Evolutionary conservation across 2,888 invertebrate species (phyloP), one percentile per base, ranked within the genome.

Genomic region (Euplexia lucipara): DNA sequence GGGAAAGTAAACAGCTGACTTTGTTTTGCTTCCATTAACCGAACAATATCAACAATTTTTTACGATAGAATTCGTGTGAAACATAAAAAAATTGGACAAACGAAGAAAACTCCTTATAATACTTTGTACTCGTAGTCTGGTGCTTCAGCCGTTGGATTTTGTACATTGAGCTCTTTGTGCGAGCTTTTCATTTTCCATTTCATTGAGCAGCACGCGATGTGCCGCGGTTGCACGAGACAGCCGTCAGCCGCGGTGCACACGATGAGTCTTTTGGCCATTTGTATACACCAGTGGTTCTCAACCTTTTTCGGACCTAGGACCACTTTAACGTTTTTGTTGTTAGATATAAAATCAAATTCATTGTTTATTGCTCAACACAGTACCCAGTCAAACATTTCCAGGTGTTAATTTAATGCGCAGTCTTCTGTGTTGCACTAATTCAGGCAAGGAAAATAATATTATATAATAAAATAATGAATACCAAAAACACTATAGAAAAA

Each of bases 181-280:
- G 54, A 73, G 51, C 49, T 77, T 74, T 74, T 71, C 41, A 65
- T 74, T 77, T 74, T 74, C 72, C 65, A 74, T 72, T 65, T 9
- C 42, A 74, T 65, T 57, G 78, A 60, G 59, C 47, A 56, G 52
- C 72, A 74, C 73, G 74, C 65, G 73, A 77, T 65, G 44, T 37
- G 45, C 26, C 12, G 45, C 60, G 42, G 39, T 34, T 71, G 78
- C 57, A 77, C 48, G 73, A 65, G 56, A 65, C 71, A 70, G 53
- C 48, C 35, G 47, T 26, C 57, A 51, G 42, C n/a, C 49, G 39
- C 39, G 39, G 52, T 53, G 77, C 48, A 54, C 41, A 71, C 72
- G 51, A 49, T 57, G 48, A 64, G 52, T 77, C 22, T 77, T 76
- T 71, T 60, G 44, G 42, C 58, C 35, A 41, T 48, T 64, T 37